Conservation (phyloP, 1,140 invertebrate species). For the Leptopilina boulardi region DNA sequence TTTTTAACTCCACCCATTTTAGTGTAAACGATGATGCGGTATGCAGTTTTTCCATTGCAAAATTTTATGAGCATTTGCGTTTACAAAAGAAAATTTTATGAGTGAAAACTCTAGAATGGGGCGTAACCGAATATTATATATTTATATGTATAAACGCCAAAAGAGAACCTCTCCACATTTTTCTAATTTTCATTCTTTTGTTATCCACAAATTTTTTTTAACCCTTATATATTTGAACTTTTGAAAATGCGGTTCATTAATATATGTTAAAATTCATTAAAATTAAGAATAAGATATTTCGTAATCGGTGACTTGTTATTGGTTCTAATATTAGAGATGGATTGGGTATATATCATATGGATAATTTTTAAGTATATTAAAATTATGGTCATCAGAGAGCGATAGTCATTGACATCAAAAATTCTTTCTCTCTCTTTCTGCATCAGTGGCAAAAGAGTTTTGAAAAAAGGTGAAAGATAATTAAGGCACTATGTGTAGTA, state of each 20-base stretch:
- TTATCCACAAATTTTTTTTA: not conserved
- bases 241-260: not conserved
- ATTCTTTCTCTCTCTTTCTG: not conserved
- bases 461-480: slow-evolving; percentile 60
- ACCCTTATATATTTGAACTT: not conserved
- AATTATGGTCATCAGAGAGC: slow-evolving; percentile 12
- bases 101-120: not conserved
- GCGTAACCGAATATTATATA: not conserved
- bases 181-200: not conserved
- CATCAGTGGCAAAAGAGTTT: not conserved
- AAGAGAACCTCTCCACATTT: not conserved
- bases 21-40: not conserved
- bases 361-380: too few species aligned
- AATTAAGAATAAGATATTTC: slow-evolving; percentile 30
- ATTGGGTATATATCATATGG: too few species aligned
- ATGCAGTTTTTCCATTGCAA: slow-evolving; percentile 15
- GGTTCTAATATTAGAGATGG: not conserved
- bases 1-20: slow-evolving; percentile 1
- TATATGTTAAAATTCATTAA: slow-evolving; percentile 8
- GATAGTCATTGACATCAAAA: slow-evolving; percentile 26
- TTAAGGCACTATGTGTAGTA: slow-evolving; percentile 67
- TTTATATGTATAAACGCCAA: not conserved
- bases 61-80: slow-evolving; percentile 13
- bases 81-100: slow-evolving; percentile 5
- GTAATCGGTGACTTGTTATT: slow-evolving; percentile 26